Evolutionary conservation across 2,797 vertebrate species (phyloP), one percentile per base, ranked within the genome.

Genomic region (Salarias fasciatus): DNA sequence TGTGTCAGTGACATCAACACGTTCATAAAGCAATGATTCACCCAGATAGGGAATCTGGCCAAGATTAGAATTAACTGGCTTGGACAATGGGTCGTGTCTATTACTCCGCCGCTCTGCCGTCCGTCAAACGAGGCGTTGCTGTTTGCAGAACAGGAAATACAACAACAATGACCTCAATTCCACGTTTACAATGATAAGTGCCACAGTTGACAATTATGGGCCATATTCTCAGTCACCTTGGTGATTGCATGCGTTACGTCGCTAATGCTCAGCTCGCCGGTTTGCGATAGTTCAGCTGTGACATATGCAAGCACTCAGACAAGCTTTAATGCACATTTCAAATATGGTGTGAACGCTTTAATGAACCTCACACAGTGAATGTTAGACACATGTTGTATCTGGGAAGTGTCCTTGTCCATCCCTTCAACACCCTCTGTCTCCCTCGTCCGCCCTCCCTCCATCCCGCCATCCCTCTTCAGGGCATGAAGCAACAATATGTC

Each of bases 401-500:
- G 66, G 55, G 43, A 68, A 42, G 68, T 81, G 79, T 85, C 84
- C 84, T 88, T 85, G 73, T 76, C 77, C 53, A 42, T 61, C 59
- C 70, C 61, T 73, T 59, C 44, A 63, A 54, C 67, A 13, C 37
- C 41, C 49, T 11, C 45, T 18, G 33, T 54, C 64, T 51, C 37
- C 50, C 63, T 49, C 64, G 44, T 50, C 65, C 53, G 33, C 45
- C 56, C 49, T 51, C 69, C 60, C 63, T 58, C 33, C 35, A 6
- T n/a, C n/a, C n/a, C n/a, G n/a, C n/a, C n/a, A n/a, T 38, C 53
- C 74, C 61, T 56, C 71, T 49, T 68, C 61, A 60, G 53, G 63
- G 82, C 83, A 41, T 58, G 36, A 61, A 80, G 88, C 66, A 82
- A 82, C 91, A 86, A 90, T 91, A 89, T 84, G 78, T 91, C 74